Percentiles rank a stretch among this genome's conserved stretches.
Conservation (phyloP, 2,888 invertebrate genomes). For the Trissoscelio sp. region DNA sequence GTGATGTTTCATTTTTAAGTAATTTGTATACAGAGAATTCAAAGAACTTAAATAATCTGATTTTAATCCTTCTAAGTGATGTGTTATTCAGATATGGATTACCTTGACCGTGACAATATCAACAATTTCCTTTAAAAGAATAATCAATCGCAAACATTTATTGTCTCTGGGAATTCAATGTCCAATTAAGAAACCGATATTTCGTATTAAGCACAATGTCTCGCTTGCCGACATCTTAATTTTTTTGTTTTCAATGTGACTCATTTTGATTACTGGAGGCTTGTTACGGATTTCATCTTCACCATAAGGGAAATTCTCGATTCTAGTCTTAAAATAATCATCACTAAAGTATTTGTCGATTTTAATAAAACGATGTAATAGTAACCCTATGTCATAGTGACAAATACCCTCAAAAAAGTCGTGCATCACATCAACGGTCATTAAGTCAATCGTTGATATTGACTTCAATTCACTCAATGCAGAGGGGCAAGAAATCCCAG, state of each 20-base stretch:
- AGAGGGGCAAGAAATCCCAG: background rate
- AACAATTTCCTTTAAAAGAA: background rate
- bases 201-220: conserved; percentile 60
- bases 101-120: background rate
- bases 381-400: conserved; percentile 50
- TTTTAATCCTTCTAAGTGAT: background rate
- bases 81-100: background rate
- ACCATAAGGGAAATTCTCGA: conserved; percentile 61
- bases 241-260: conserved; percentile 43
- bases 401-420: conserved; percentile 26
- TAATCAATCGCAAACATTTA: background rate
- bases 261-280: conserved; percentile 39
- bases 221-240: conserved; percentile 67
- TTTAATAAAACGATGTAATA: conserved; percentile 46
- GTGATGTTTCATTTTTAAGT: conserved; percentile 60
- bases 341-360: conserved; percentile 51
- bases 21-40: background rate
- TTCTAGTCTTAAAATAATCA: conserved; percentile 53
- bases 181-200: conserved; percentile 4
- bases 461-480: background rate
- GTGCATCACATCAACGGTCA: conserved; percentile 52
- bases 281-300: conserved; percentile 52
- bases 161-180: background rate
- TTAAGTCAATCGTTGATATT: background rate
- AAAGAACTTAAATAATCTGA: background rate